Base-by-base conservation (phyloP, 1,140 invertebrate species). In the Neotoxoptera formosana region DNA sequence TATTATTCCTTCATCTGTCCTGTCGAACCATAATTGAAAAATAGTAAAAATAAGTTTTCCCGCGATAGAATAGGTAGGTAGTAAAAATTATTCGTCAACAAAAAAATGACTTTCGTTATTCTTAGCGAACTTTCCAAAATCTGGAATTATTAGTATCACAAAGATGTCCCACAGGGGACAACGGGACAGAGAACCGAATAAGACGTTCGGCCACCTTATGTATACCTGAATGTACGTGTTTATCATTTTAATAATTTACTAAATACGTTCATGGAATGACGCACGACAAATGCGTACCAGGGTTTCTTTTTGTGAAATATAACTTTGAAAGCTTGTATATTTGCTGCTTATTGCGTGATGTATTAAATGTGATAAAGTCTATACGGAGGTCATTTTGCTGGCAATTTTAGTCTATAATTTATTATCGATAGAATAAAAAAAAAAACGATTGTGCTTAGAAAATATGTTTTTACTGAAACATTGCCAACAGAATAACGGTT, bases 401-500 rank as follows among this genome's bases (percentile, higher is more conserved):
- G 48, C n/a, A 41, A 56, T 89, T 56, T 56, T 89, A 89, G 51
- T 51, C 20, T 23, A 56, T 89, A 51, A 45, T 88, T 53, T 56
- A 89, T 23, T 56, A 56, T 89, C 86, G 47, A 48, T 48, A 56
- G 9, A 14, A 56, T 56, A 56, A 56, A 89, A 51, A 87, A 41
- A 87, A 89, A 89, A 41, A 53, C 9, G 8, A 36, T 34, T 14
- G 30, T 34, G 34, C 48, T 56, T 89, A 36, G 88, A 25, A 67
- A 90, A 90, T 90, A 67, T 90, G 89, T 67, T 90, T 90, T 90
- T 67, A 90, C 53, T 90, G 89, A 90, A 90, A 90, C 89, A 67
- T n/a, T 90, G 89, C 89, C 89, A 90, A 45, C 53, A 45, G 56
- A 67, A 60, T n/a, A 67, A 47, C 36, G 25, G 56, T 34, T 60